Percentiles rank a stretch among this genome's conserved stretches.
These are phyloP conservation scores for Cyprinodon diabolis DNA, from an alignment of 2,797 vertebrate genomes.

Conservation along the genomic window DNA sequence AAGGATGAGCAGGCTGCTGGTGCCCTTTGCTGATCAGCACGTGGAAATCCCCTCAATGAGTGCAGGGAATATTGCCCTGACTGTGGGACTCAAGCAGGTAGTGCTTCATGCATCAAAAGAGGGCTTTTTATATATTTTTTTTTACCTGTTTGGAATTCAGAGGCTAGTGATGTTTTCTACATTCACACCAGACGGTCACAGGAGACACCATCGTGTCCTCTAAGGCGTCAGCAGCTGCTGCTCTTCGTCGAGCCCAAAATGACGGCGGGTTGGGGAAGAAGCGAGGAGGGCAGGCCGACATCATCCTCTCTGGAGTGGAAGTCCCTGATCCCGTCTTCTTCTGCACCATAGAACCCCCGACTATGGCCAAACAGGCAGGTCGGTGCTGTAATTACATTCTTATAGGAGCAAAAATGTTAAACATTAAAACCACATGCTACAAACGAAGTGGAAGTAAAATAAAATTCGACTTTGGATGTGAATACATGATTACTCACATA, in stretches of 20 bases:
- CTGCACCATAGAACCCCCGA: slow-evolving; percentile 96
- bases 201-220: slow-evolving; percentile 96
- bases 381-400: not conserved
- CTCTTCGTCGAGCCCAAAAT: slow-evolving; percentile 75
- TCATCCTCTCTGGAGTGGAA: slow-evolving; percentile 91
- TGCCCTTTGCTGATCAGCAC: slow-evolving; percentile 96
- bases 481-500: no score
- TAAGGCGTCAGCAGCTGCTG: slow-evolving; percentile 87
- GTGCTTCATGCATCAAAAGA: not conserved
- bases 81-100: slow-evolving; percentile 96
- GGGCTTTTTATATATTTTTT: not conserved
- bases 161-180: not conserved
- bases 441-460: no score
- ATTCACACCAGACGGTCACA: slow-evolving; percentile 85
- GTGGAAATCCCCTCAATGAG: slow-evolving; percentile 91
- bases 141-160: not conserved
- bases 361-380: slow-evolving; percentile 91
- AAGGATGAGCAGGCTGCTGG: slow-evolving; percentile 91
- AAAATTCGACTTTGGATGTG: no score
- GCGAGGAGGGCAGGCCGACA: slow-evolving; percentile 29
- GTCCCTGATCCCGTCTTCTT: slow-evolving; percentile 97
- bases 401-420: no score
- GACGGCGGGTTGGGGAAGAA: slow-evolving; percentile 43
- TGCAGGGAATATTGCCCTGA: slow-evolving; percentile 94
- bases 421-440: no score